These are phyloP conservation scores for Limnothrissa miodon DNA, from an alignment of 2,113 vertebrate genomes.

Conservation along the genomic window DNA sequence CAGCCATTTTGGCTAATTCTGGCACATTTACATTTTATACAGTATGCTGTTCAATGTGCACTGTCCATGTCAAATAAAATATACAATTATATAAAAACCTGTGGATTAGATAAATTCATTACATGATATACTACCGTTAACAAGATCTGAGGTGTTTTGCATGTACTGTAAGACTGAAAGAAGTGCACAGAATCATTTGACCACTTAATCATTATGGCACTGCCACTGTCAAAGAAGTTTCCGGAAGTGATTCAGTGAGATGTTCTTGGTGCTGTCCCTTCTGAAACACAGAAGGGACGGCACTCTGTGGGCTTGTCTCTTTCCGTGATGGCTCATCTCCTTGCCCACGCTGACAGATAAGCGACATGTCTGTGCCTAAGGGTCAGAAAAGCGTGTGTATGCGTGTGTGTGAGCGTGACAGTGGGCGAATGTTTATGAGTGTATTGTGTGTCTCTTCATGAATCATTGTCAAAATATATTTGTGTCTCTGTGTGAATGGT, in stretches of 20 bases:
- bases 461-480: no score
- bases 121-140: no score
- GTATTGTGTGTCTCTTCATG: background rate
- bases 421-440: background rate
- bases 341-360: conserved; percentile 37
- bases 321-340: conserved; percentile 20
- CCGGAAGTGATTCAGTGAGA: conserved; percentile 8
- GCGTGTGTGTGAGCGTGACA: background rate
- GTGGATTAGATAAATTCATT: no score
- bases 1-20: background rate
- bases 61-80: no score
- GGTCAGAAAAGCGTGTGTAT: background rate
- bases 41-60: no score
- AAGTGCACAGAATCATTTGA: background rate
- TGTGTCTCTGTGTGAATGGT: background rate
- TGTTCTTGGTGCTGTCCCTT: background rate
- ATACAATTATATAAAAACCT: no score
- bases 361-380: background rate
- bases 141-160: background rate
- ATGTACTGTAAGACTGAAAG: background rate
- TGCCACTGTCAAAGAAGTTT: conserved; percentile 36
- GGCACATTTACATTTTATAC: no score
- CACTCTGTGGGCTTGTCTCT: background rate
- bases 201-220: background rate
- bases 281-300: background rate